Conservation (phyloP, 2,888 invertebrate genomes). For the Drosophila gaucha region DNA sequence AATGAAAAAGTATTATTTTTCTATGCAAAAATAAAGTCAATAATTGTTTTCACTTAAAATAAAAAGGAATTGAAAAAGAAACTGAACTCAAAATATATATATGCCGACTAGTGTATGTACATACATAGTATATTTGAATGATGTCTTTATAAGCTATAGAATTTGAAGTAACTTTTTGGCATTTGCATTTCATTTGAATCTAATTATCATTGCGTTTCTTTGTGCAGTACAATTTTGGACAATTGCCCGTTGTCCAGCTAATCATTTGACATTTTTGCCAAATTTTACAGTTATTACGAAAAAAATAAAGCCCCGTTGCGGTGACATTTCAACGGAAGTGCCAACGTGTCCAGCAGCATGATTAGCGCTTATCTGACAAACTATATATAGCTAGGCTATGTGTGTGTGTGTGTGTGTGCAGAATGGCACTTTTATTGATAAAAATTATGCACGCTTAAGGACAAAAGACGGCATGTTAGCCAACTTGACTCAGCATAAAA, state of each 20-base stretch:
- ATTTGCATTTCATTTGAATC: neutral
- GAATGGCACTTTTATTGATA: constrained; percentile 69
- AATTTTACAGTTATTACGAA: constrained; percentile 74
- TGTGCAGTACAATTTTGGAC: neutral
- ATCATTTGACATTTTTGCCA: constrained; percentile 62
- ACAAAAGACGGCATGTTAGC: constrained; percentile 65
- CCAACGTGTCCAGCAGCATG: constrained; percentile 50
- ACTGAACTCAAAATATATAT: too few relatives aligned
- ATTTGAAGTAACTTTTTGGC: neutral
- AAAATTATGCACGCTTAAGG: constrained; percentile 73
- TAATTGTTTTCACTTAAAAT: too few relatives aligned
- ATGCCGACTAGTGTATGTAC: too few relatives aligned
- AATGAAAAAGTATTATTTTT: too few relatives aligned
- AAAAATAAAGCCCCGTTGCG: constrained; percentile 24
- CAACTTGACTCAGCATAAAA: constrained; percentile 77
- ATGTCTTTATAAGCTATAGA: too few relatives aligned
- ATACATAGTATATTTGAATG: too few relatives aligned
- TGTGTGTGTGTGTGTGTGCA: constrained; percentile 18
- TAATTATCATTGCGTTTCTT: neutral
- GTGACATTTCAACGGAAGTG: constrained; percentile 58
- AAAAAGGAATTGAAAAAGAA: too few relatives aligned
- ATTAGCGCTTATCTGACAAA: constrained; percentile 45
- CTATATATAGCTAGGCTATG: neutral
- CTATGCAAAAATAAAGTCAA: too few relatives aligned
- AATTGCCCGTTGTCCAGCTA: constrained; percentile 19